Percentiles rank a stretch among this genome's conserved stretches.
phyloP scores from a whole-genome alignment of 2,888 invertebrate genomes.

The Argynnis bischoffii region DNA sequence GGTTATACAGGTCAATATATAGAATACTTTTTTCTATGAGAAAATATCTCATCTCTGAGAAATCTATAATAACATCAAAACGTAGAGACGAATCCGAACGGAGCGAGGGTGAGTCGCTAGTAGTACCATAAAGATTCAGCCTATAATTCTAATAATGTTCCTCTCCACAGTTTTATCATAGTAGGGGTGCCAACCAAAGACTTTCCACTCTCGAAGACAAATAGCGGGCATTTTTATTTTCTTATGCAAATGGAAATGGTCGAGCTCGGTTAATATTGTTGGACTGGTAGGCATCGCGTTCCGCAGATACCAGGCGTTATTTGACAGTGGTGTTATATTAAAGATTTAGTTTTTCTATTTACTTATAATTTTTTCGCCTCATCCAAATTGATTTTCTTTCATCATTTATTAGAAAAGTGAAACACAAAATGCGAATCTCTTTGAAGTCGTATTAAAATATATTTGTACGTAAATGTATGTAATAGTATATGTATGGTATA shows the following conservation, averaged over 20 bases:
- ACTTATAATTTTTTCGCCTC: background rate
- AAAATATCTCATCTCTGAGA: too few relatives aligned
- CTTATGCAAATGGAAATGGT: constrained; percentile 49
- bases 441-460: too few relatives aligned
- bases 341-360: constrained; percentile 5
- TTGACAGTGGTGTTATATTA: constrained; percentile 38
- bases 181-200: constrained; percentile 40
- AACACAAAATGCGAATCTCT: too few relatives aligned
- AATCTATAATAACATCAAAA: too few relatives aligned
- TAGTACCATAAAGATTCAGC: too few relatives aligned
- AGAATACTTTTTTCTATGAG: too few relatives aligned
- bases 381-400: background rate
- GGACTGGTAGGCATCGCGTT: constrained; percentile 36
- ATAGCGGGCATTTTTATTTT: constrained; percentile 50
- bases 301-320: constrained; percentile 43
- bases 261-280: constrained; percentile 46
- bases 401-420: background rate
- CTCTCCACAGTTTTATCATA: constrained; percentile 2
- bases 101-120: too few relatives aligned
- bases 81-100: too few relatives aligned
- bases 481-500: too few relatives aligned
- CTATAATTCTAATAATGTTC: too few relatives aligned
- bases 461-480: too few relatives aligned
- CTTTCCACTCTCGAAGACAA: constrained; percentile 45
- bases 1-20: too few relatives aligned